These are phyloP conservation scores for Pseudococcus jackbeardsleyi DNA, from an alignment of 2,888 invertebrate genomes.

Conservation along the genomic window DNA sequence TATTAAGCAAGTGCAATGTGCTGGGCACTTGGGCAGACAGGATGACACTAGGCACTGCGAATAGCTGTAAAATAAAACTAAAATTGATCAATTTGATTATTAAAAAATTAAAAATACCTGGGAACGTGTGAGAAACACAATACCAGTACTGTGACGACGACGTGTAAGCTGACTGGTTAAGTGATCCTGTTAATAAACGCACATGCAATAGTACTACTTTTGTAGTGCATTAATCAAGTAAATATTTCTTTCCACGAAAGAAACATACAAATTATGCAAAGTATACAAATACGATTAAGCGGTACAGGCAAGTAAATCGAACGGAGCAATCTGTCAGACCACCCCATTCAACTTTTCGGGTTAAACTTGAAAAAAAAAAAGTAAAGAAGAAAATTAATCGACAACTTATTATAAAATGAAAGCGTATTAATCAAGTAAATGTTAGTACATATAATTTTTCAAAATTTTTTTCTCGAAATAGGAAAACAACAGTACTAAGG, in stretches of 20 bases:
- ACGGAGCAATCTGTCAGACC: not conserved
- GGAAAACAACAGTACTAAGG: conserved; percentile 8
- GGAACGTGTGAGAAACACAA: conserved; percentile 76
- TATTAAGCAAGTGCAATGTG: not conserved
- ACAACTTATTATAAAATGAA: not conserved
- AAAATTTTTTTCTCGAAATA: not conserved
- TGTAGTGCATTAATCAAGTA: conserved; percentile 54
- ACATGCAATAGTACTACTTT: conserved; percentile 66
- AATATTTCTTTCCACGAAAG: not conserved
- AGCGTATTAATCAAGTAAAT: not conserved
- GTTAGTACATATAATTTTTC: not conserved
- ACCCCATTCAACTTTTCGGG: not conserved
- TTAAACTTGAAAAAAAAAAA: conserved; percentile 17
- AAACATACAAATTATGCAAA: not conserved
- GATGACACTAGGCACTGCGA: not conserved
- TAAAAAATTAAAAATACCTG: conserved; percentile 49
- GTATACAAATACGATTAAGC: not conserved
- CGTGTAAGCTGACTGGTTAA: conserved; percentile 77
- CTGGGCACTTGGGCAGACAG: not conserved
- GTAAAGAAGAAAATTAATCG: conserved; percentile 2
- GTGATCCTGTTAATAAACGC: conserved; percentile 67
- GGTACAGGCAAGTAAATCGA: not conserved
- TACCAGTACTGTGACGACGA: conserved; percentile 82
- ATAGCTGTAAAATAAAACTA: not conserved
- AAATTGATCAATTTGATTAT: not conserved